These are phyloP conservation scores for Euproctis similis DNA, from an alignment of 2,888 invertebrate species.

Conservation along the genomic window DNA sequence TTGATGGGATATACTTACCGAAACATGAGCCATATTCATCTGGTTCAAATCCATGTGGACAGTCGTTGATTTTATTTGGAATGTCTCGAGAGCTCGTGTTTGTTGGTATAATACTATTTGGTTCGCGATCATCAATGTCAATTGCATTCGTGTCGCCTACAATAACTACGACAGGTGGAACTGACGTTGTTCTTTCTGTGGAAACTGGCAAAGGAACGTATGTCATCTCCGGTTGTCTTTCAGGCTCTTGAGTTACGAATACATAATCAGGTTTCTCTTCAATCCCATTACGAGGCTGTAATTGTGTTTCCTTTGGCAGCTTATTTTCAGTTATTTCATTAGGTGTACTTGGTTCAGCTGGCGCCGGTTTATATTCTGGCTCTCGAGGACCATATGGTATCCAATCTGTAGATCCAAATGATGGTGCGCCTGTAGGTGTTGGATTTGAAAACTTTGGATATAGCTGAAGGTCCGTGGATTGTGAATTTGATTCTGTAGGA, in stretches of 20 bases:
- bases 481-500: background rate
- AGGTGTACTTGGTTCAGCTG: conserved; percentile 1
- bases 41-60: conserved; percentile 70
- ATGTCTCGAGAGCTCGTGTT: too few species aligned
- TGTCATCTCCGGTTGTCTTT: conserved; percentile 24
- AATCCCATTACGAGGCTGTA: conserved; percentile 7
- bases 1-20: conserved; percentile 50
- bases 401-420: conserved; percentile 8
- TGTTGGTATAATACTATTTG: too few species aligned
- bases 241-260: conserved; percentile 14
- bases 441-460: background rate
- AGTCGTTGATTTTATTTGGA: conserved; percentile 38
- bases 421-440: conserved; percentile 7
- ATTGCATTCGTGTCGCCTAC: too few species aligned
- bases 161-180: conserved; percentile 33
- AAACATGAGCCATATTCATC: conserved; percentile 75
- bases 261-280: conserved; percentile 14
- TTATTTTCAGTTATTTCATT: conserved; percentile 15
- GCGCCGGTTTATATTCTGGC: conserved; percentile 8
- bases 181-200: conserved; percentile 12
- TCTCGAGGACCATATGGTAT: conserved; percentile 11
- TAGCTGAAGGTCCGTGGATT: conserved; percentile 7
- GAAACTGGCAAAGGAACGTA: conserved; percentile 23
- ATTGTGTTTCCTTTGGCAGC: conserved; percentile 10
- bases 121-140: too few species aligned